Evolutionary conservation across 2,113 vertebrate genomes (phyloP).

Genomic region (Pelobates fuscus): DNA sequence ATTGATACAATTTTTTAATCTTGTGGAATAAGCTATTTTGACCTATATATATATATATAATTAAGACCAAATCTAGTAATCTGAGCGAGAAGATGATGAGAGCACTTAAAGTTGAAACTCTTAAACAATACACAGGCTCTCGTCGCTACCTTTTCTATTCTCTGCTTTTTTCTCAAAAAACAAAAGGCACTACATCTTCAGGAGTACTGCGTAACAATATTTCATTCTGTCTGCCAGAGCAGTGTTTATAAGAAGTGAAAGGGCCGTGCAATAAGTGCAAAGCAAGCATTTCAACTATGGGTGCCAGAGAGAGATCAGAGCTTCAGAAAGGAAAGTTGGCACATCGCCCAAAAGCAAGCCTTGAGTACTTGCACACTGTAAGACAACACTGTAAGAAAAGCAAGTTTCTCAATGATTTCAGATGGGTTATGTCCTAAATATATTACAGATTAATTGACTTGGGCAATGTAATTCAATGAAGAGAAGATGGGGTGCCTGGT

Average conservation of each 20-base stretch:
- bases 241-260: constrained; percentile 58
- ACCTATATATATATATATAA: too few species aligned
- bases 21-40: too few species aligned
- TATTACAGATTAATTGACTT: too few species aligned
- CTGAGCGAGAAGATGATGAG: constrained; percentile 43
- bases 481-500: too few species aligned
- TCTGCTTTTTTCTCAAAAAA: constrained; percentile 59
- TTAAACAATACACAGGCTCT: constrained; percentile 57
- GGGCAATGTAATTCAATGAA: too few species aligned
- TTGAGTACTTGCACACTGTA: constrained; percentile 52
- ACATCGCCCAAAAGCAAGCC: constrained; percentile 50
- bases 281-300: constrained; percentile 54
- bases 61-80: too few species aligned
- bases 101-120: constrained; percentile 54
- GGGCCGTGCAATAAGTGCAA: constrained; percentile 55
- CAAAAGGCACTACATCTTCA: constrained; percentile 65
- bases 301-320: constrained; percentile 54
- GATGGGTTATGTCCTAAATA: too few species aligned
- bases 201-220: constrained; percentile 60
- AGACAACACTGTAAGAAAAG: background rate
- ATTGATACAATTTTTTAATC: too few species aligned
- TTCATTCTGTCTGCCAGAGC: constrained; percentile 61
- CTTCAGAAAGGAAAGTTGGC: constrained; percentile 60
- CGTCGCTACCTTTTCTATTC: constrained; percentile 22
- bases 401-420: too few species aligned